Evolutionary conservation across 2,888 invertebrate species (phyloP).

Genomic region (Tinea pellionella): DNA sequence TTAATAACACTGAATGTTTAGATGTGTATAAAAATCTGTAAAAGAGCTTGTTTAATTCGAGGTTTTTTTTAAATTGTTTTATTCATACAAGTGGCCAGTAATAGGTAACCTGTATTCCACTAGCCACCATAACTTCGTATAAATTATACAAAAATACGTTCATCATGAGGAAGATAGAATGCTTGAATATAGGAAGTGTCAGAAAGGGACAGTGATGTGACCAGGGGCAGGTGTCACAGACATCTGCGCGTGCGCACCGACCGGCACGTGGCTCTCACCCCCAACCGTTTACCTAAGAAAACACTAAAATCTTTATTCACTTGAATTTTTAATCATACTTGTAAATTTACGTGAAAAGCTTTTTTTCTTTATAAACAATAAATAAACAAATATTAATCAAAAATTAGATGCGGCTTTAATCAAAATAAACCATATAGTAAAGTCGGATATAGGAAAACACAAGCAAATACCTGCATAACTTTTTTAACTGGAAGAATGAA

Average conservation of each 20-base stretch:
- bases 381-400: too few relatives aligned
- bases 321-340: not conserved
- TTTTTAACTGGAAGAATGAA: too few relatives aligned
- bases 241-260: conserved; percentile 55
- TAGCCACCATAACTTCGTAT: conserved; percentile 66
- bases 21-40: not conserved
- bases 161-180: conserved; percentile 43
- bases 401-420: too few relatives aligned
- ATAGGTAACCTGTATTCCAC: conserved; percentile 20
- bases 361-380: too few relatives aligned
- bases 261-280: conserved; percentile 65
- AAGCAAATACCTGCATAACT: too few relatives aligned
- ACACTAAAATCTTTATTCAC: conserved; percentile 8
- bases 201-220: conserved; percentile 52
- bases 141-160: conserved; percentile 68
- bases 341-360: too few relatives aligned
- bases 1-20: too few relatives aligned
- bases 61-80: not conserved
- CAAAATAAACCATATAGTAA: too few relatives aligned
- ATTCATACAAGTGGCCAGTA: conserved; percentile 1
- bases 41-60: not conserved
- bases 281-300: conserved; percentile 28
- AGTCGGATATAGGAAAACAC: too few relatives aligned
- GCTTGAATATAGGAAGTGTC: conserved; percentile 25
- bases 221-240: conserved; percentile 64